Base-by-base conservation (phyloP, 2,888 invertebrate genomes). In the Reticulitermes lucifugus region DNA sequence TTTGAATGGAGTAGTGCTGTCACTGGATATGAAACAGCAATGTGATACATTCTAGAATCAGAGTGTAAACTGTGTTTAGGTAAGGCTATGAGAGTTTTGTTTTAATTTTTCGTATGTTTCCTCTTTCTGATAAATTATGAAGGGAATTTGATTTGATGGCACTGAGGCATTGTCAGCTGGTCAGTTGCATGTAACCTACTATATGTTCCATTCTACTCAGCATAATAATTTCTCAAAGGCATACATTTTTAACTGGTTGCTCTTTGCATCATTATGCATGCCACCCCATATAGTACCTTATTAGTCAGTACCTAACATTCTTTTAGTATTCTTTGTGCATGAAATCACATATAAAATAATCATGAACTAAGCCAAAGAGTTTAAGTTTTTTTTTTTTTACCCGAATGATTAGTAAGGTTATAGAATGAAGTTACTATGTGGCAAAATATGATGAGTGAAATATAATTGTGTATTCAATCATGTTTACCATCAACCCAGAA, bases 71-170 rank as follows among this genome's bases (percentile, higher is more conserved):
- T 81, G 70, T 70, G 65, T 70, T 81, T 81, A 70, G 81, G 43
- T 43, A 65, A 81, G 41, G 81, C 70, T 81, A 81, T 70, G 46
- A 81, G 25, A 65, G 29, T 70, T 81, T 81, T 46, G 43, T 60
- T 81, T 65, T 81, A 10, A 81, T 70, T 80, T 29, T 80, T 81
- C 46, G 1, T 18, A 46, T 43, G 29, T 60, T 59, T 35, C 70
- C 70, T 65, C 81, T 81, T 81, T 22, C 60, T 65, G 22, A 60
- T 43, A 10, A 59, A 80, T 25, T 41, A 46, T 41, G 18, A 25
- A 43, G 43, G 46, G 70, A 81, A 65, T 81, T 43, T 70, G n/a
- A 43, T 43, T 70, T 81, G 81, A 35, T 65, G 70, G 51, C 41
- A n/a, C 7, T 22, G 51, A 46, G 41, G 41, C 10, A 18, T 73